Evolutionary conservation across 2,888 invertebrate genomes (phyloP), one percentile per base, ranked within the genome.

Genomic region (Drosophila nr. perissopoda): DNA sequence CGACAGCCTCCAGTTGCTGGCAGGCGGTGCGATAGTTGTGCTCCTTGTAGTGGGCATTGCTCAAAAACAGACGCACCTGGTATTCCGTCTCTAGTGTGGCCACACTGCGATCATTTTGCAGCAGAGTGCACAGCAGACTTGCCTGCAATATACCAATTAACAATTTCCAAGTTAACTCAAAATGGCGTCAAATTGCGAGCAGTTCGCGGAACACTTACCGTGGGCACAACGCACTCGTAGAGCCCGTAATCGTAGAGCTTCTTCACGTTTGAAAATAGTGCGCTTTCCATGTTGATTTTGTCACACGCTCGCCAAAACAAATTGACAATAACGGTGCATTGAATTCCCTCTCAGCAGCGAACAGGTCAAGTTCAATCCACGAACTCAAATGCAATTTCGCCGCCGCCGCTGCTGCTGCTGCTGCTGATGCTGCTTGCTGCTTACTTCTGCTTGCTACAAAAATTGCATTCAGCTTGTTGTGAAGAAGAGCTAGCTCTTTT

Each of bases 11-110:
- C n/a, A 92, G 66, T 33, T 95, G 94, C 57, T 94, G 94, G 91
- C 96, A 96, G 0, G 97, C 96, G 87, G 95, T 94, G 11, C 95
- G 93, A 92, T 95, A 96, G 70, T 96, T 95, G 46, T 95, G 94
- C 40, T 95, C 93, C 58, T 95, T 93, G 90, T 94, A 96, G 54
- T 96, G 94, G 1, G 97, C 94, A 91, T 96, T 96, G 4, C 95
- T 97, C 89, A 96, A 95, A 86, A 95, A 96, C 1, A 92, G 94
- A 60, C 95, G 94, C 31, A 96, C 94, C 88, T 96, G 95, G 88
- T 96, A 96, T 89, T 96, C 96, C 76, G 95, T 94, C 58, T 95
- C 93, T 21, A 95, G 94, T 1, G 93, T 92, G 21, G 93, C 89
- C 46, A 92, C 49, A 66, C 59, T 74, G 33, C 92, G 94, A 88